Percentiles rank a stretch among this genome's conserved stretches.
These are phyloP conservation scores for Microcebus murinus DNA, from an alignment of 2,113 vertebrate species.

Conservation along the genomic window DNA sequence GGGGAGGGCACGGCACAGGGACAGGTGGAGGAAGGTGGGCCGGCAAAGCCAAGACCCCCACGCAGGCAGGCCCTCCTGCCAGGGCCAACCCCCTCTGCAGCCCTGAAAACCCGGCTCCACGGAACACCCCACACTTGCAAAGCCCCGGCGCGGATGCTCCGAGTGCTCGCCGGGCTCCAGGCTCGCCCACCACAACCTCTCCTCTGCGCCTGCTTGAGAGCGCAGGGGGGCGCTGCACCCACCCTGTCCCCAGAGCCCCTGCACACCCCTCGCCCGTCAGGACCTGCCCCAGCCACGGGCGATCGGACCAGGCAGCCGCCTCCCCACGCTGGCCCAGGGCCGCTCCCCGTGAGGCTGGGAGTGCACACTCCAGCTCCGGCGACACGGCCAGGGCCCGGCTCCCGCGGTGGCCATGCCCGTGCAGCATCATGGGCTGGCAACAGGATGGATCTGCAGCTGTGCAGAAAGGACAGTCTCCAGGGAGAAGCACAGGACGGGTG, in stretches of 20 bases:
- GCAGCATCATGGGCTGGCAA: too few relatives aligned
- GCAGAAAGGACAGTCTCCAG: background rate
- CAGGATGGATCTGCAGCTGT: background rate
- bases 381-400: background rate
- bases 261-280: background rate
- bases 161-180: too few relatives aligned
- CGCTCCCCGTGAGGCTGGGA: background rate
- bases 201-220: background rate
- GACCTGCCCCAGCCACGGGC: background rate
- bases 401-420: fast-evolving
- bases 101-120: background rate
- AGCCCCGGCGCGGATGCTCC: background rate
- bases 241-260: background rate
- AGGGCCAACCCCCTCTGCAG: background rate
- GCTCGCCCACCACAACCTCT: background rate
- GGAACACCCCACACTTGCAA: background rate
- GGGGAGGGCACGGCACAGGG: background rate
- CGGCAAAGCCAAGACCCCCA: background rate
- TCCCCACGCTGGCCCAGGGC: background rate
- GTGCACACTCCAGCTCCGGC: background rate
- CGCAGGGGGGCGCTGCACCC: background rate
- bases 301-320: background rate
- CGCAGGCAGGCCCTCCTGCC: background rate
- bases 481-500: fast-evolving
- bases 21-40: background rate